Evolutionary conservation across 2,888 invertebrate species (phyloP), one percentile per base, ranked within the genome.

Genomic region (Caenorhabditis sp.): DNA sequence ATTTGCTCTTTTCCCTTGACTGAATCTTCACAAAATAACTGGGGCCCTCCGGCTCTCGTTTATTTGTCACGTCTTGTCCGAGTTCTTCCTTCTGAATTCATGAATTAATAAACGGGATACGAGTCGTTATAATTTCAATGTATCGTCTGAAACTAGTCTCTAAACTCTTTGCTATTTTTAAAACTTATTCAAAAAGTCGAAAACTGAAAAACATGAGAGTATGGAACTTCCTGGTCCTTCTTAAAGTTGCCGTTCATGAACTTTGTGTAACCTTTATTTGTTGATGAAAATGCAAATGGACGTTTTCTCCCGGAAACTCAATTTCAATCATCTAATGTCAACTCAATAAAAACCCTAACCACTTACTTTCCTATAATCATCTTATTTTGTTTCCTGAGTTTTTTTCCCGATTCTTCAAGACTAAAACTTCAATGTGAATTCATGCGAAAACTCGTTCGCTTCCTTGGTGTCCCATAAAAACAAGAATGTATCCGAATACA

Each of bases 91-190:
- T 41, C 61, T 38, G 68, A 68, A 68, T 68, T 68, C 68, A 68
- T 68, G 68, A 68, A 68, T 68, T 54, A 66, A 16, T 66, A 66
- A 66, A 66, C 49, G 31, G 47, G 66, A 66, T 66, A 66, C 35
- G 49, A 66, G 35, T 66, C 49, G 49, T 51, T 66, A 6, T 51
- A 66, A 51, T 66, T 31, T 51, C 22, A 35, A 68, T 68, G 38
- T n/a, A 54, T 35, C 24, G 22, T 68, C 38, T 66, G 54, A 68
- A 54, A 41, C 31, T 35, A 51, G 19, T 51, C 22, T 51, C 19
- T 51, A 63, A 19, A 47, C 63, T 22, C 41, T 14, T 4, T 10
- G 31, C 12, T 2, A 19, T 12, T 38, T 10, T 22, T 8, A 12
- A 24, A 26, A 54, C 12, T 54, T 26, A 19, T 26, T 54, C 14